Percentiles rank a stretch among this genome's conserved stretches.
phyloP scores from a whole-genome alignment of 2,888 invertebrate genomes.

The Pristionchus mayeri region DNA sequence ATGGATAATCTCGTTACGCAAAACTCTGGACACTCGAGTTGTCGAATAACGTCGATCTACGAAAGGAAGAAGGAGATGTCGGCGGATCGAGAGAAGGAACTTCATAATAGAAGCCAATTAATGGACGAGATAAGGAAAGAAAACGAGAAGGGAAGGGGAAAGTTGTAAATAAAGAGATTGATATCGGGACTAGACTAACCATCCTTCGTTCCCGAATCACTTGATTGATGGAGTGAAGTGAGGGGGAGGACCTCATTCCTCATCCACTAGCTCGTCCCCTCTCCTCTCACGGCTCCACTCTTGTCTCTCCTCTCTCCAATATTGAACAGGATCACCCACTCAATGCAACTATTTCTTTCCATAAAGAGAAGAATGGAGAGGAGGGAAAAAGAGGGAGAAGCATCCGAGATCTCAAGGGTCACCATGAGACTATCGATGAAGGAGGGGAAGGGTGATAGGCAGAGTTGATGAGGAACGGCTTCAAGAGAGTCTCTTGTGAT shows the following conservation, averaged over 20 bases:
- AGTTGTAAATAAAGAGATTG: background rate
- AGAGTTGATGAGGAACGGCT: background rate
- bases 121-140: conserved; percentile 13
- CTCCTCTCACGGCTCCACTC: background rate
- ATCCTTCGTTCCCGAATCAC: background rate
- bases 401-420: background rate
- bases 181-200: background rate
- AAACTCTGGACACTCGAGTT: background rate
- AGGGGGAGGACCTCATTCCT: background rate
- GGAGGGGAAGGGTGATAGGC: background rate
- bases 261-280: background rate
- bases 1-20: conserved; percentile 2
- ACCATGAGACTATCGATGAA: background rate
- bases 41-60: background rate
- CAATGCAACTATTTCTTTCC: background rate
- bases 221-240: background rate
- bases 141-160: conserved; percentile 3
- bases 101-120: background rate
- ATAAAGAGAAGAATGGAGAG: background rate
- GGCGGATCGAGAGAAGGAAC: background rate
- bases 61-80: background rate
- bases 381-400: background rate
- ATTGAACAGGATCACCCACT: conserved; percentile 9
- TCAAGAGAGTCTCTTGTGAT: background rate
- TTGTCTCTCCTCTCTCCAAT: background rate